A percentile compares a stretch with the other conserved stretches of the same genome.
Conservation (phyloP, 2,113 vertebrate species). For the Drymodes brunneopygia region DNA sequence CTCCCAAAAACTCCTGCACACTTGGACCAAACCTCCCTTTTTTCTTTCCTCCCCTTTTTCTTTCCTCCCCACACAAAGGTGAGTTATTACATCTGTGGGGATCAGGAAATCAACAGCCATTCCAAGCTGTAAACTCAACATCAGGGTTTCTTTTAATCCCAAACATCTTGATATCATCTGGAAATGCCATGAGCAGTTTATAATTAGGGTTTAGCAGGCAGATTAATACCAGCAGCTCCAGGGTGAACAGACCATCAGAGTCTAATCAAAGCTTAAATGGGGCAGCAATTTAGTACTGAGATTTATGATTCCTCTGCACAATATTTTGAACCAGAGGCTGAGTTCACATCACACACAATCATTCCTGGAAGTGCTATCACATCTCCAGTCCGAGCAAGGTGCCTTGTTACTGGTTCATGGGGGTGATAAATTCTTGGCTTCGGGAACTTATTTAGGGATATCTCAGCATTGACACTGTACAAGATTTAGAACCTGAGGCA, state of each 20-base stretch:
- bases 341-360: constrained; percentile 51
- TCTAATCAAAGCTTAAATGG: constrained; percentile 60
- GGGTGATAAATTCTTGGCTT: constrained; percentile 10
- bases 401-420: constrained; percentile 10
- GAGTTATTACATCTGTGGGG: not conserved
- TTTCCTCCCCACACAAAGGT: not conserved
- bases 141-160: constrained; percentile 70
- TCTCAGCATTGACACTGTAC: not conserved
- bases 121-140: constrained; percentile 54
- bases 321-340: constrained; percentile 44
- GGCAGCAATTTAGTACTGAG: constrained; percentile 60
- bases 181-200: constrained; percentile 67
- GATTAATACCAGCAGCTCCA: constrained; percentile 62
- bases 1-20: not conserved
- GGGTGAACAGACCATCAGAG: constrained; percentile 59
- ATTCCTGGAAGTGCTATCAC: constrained; percentile 52
- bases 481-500: constrained; percentile 1
- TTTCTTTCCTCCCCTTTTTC: not conserved
- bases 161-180: constrained; percentile 75
- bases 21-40: not conserved
- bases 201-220: constrained; percentile 62
- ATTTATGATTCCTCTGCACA: constrained; percentile 51
- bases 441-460: not conserved
- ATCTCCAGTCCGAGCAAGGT: constrained; percentile 14
- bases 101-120: constrained; percentile 36